phyloP scores from a whole-genome alignment of 1,140 invertebrate genomes.

The Leptinotarsa lineolata region DNA sequence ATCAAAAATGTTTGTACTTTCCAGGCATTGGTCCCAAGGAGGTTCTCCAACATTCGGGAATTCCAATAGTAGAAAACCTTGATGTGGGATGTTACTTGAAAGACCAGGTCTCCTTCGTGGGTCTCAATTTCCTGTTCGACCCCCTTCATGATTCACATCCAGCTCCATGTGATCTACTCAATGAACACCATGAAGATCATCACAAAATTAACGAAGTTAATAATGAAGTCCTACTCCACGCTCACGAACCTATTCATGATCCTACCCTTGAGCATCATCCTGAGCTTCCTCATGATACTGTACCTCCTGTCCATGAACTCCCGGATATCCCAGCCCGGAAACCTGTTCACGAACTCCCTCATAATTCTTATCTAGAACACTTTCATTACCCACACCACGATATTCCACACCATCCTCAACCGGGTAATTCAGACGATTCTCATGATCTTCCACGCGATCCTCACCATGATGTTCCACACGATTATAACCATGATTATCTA shows the following conservation, averaged over 20 bases:
- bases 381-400: no score
- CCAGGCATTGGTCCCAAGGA: slow-evolving; percentile 75
- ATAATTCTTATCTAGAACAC: no score
- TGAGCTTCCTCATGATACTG: background rate
- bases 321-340: no score
- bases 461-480: background rate
- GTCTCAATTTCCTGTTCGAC: slow-evolving; percentile 42
- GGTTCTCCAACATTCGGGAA: slow-evolving; percentile 57
- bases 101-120: slow-evolving; percentile 59
- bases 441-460: background rate
- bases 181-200: background rate
- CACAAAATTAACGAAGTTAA: background rate
- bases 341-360: no score
- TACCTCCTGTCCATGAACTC: no score
- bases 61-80: slow-evolving; percentile 56
- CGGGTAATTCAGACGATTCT: no score
- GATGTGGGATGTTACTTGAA: slow-evolving; percentile 61
- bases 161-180: background rate
- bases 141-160: background rate
- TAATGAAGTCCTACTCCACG: background rate
- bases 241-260: background rate
- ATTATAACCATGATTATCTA: background rate
- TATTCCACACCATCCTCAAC: no score
- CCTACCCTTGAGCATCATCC: background rate
- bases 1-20: background rate